Percentiles rank a stretch among this genome's conserved stretches.
phyloP scores from a whole-genome alignment of 2,797 vertebrate genomes.

The Chromis chromis region DNA sequence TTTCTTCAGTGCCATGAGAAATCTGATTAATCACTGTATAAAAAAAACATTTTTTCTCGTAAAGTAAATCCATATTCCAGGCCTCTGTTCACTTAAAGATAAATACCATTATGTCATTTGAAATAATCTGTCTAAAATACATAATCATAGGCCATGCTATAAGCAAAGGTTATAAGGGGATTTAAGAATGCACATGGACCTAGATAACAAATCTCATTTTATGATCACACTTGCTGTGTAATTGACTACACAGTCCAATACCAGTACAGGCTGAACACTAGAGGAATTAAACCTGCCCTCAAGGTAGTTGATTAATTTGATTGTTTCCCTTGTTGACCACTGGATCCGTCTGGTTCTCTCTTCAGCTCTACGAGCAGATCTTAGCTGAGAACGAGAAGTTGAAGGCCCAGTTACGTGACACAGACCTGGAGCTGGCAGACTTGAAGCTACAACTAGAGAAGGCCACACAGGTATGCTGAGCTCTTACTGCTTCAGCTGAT shows the following conservation, averaged over 20 bases:
- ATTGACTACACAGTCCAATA: too few species aligned
- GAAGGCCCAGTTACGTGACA: slow-evolving; percentile 96
- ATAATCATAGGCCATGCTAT: too few species aligned
- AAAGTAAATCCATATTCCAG: too few species aligned
- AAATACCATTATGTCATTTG: too few species aligned
- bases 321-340: neutral
- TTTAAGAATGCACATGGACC: too few species aligned
- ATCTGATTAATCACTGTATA: too few species aligned
- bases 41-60: too few species aligned
- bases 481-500: rapidly evolving
- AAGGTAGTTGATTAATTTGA: neutral
- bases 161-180: too few species aligned
- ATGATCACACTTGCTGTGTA: neutral
- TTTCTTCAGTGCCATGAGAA: too few species aligned
- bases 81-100: too few species aligned
- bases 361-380: slow-evolving; percentile 97
- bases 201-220: neutral
- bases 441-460: slow-evolving; percentile 98
- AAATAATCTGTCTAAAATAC: too few species aligned
- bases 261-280: too few species aligned
- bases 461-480: slow-evolving; percentile 91
- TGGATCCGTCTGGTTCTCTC: neutral
- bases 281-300: neutral
- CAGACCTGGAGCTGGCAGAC: slow-evolving; percentile 94
- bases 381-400: slow-evolving; percentile 97